Base-by-base conservation (phyloP, 2,113 vertebrate species). In the Salvelinus alpinus region DNA sequence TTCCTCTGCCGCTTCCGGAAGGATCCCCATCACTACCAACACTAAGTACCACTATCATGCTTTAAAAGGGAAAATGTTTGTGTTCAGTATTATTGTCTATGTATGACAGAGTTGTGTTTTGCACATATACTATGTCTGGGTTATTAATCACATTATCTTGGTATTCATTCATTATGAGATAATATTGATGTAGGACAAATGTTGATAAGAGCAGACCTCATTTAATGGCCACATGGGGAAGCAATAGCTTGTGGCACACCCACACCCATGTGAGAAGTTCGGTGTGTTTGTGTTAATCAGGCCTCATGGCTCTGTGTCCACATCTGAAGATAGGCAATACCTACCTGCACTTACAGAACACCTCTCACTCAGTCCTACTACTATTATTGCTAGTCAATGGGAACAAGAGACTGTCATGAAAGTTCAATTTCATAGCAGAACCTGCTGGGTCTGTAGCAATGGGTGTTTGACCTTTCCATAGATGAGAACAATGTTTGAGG, bases 331-430 rank as follows among this genome's bases (percentile, higher is more conserved):
- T 5, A 14, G 16, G 16, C 51, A 54, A 54, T 16, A 54, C 13
- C 12, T 54, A 14, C 51, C 64, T 85, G 83, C 86, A 77, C 80
- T 67, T 80, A 86, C 89, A 87, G 89, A 86, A 77, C 20, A 22
- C 64, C 29, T 11, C 9, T 6, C 59, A 62, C 38, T 16, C 27
- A 66, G 64, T 66, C 22, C 22, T 25, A 11, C 12, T 9, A 25
- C 4, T 64, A 38, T 16, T 9, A 9, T 38, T 9, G 38, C 38
- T 38, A 2, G 38, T 38, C 8, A 51, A 27, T 66, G 64, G 7
- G 25, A 66, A 29, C 3, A 66, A n/a, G 25, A 44, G 8, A 44
- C 38, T 11, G 38, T 22, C 27, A 29, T 22, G 38, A 44, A 24
- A 22, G 14, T 29, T 29, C 64, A 5, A 66, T 64, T 18, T 29